These are phyloP conservation scores for Diorhabda sublineata DNA, from an alignment of 1,140 invertebrate species.

Conservation along the genomic window DNA sequence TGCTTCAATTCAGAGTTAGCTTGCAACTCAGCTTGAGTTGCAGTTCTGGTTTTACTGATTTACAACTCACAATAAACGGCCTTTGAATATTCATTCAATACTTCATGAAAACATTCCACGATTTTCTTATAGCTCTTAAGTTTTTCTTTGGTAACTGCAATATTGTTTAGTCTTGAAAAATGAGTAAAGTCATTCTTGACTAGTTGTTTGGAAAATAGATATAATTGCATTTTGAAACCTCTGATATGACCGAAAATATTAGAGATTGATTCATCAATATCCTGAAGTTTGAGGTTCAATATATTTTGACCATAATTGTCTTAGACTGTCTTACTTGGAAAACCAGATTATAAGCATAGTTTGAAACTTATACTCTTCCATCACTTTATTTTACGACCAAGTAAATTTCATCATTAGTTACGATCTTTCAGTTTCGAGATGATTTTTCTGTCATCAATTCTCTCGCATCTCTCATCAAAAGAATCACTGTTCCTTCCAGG, in stretches of 20 bases:
- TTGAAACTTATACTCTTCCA: no score
- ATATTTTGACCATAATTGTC: no score
- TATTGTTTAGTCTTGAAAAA: not conserved
- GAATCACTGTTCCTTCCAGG: no score
- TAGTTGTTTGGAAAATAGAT: slow-evolving; percentile 16
- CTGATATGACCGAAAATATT: slow-evolving; percentile 12
- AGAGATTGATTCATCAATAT: not conserved
- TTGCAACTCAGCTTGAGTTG: slow-evolving; percentile 12
- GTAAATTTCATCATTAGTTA: no score
- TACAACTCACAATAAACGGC: slow-evolving; percentile 4
- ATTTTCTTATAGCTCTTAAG: slow-evolving; percentile 14
- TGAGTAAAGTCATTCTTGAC: slow-evolving; percentile 12
- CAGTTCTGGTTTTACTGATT: slow-evolving; percentile 12
- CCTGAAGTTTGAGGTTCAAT: no score
- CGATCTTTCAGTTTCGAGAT: no score
- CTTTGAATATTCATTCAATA: slow-evolving; percentile 4
- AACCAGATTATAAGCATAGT: no score
- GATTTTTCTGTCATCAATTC: no score
- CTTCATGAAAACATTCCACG: slow-evolving; percentile 1
- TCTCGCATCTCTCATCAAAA: no score
- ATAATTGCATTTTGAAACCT: slow-evolving; percentile 8
- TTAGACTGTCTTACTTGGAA: no score
- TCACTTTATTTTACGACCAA: no score
- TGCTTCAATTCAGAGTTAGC: slow-evolving; percentile 7
- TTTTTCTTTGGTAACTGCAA: slow-evolving; percentile 11